A percentile compares a stretch with the other conserved stretches of the same genome.
Conservation (phyloP, 2,113 vertebrate species). For the Semnornis frantzii region DNA sequence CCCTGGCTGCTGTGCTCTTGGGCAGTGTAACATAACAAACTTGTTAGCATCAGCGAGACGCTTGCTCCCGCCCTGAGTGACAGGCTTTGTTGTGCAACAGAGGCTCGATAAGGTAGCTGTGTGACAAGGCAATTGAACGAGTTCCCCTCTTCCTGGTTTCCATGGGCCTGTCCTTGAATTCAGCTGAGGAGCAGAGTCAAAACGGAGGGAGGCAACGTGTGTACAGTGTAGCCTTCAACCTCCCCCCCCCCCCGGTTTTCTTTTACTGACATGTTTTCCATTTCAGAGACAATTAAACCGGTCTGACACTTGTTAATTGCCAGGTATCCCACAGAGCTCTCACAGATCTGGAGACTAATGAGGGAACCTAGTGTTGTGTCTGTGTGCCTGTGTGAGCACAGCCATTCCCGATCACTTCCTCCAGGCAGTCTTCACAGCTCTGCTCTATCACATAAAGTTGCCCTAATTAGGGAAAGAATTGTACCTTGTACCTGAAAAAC, state of each 20-base stretch:
- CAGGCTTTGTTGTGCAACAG: neutral
- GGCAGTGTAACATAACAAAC: neutral
- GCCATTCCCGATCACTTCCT: neutral
- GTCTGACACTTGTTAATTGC: neutral
- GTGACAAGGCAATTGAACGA: neutral
- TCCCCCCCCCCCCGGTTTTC: neutral
- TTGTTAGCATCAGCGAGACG: neutral
- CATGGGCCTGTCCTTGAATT: neutral
- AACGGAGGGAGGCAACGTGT: neutral
- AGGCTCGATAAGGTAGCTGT: neutral
- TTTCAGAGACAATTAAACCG: neutral
- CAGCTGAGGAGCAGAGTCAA: neutral
- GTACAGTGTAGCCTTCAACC: neutral
- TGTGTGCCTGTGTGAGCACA: neutral
- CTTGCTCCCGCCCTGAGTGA: neutral
- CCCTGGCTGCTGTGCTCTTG: rapidly evolving
- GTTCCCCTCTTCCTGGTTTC: neutral
- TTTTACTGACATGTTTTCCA: neutral
- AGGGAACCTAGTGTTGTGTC: neutral
- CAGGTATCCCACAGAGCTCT: neutral
- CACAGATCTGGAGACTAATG: neutral
- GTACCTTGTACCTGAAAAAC: neutral
- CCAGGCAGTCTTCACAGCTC: neutral
- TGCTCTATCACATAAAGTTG: neutral
- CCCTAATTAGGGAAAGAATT: neutral